Evolutionary conservation across 1,140 invertebrate genomes (phyloP).

Genomic region (Lucilia cuprina): DNA sequence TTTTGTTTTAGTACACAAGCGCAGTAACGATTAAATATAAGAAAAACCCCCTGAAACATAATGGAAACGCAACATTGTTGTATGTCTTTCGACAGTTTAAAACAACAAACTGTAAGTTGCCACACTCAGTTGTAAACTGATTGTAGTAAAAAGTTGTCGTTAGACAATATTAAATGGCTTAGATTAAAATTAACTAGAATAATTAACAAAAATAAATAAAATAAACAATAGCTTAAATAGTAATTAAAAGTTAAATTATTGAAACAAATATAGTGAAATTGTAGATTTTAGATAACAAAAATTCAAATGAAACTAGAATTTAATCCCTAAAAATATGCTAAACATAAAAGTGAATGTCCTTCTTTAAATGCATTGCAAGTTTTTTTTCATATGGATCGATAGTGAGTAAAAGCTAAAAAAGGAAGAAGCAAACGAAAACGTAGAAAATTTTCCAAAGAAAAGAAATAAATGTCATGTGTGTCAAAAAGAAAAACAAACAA

Average conservation of each 20-base stretch:
- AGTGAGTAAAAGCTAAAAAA: background rate
- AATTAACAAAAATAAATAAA: background rate
- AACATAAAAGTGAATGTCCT: background rate
- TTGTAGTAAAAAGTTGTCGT: conserved; percentile 4
- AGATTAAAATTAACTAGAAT: background rate
- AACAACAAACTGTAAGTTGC: background rate
- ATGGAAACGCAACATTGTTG: background rate
- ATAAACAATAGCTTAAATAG: background rate
- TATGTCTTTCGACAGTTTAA: background rate
- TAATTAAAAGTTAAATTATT: background rate
- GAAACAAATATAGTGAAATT: no score
- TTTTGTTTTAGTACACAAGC: background rate
- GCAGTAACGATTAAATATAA: background rate
- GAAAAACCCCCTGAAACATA: background rate
- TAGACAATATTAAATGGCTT: background rate
- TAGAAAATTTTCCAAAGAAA: background rate
- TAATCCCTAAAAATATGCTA: no score
- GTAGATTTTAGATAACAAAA: no score
- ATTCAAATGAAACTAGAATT: no score
- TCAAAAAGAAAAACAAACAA: conserved; percentile 15
- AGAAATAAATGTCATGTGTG: conserved; percentile 30
- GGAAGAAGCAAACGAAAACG: background rate
- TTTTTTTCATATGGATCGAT: background rate
- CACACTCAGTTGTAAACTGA: background rate
- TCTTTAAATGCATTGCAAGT: background rate